Evolutionary conservation across 2,888 invertebrate genomes (phyloP).

Genomic region (Caenorhabditis macrosperma): DNA sequence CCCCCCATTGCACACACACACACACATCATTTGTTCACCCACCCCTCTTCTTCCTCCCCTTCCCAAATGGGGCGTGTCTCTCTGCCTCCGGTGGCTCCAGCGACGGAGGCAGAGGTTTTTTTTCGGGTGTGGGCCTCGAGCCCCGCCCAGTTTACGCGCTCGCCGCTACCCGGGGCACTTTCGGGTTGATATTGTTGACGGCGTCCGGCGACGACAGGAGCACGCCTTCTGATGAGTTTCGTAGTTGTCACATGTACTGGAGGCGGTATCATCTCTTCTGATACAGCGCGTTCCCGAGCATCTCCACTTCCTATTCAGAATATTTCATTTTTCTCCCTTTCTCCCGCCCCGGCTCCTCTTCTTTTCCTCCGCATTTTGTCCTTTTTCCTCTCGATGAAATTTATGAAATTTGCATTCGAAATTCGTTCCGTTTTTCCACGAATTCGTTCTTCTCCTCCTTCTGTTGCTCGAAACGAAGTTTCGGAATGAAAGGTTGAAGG

Average conservation of each 20-base stretch:
- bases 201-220: conserved; percentile 4
- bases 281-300: background rate
- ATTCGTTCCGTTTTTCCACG: conserved; percentile 10
- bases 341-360: background rate
- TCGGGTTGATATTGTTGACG: conserved; percentile 10
- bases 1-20: background rate
- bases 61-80: conserved; percentile 34
- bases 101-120: too few relatives aligned
- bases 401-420: conserved; percentile 30
- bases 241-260: too few relatives aligned
- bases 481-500: background rate
- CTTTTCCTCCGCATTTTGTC: conserved; percentile 3
- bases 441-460: background rate
- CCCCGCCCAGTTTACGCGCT: conserved; percentile 32
- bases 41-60: background rate
- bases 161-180: conserved; percentile 14
- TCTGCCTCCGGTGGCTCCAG: conserved; percentile 1
- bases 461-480: background rate
- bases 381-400: background rate
- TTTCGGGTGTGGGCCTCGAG: conserved; percentile 10
- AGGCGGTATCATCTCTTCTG: background rate
- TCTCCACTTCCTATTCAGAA: conserved; percentile 7
- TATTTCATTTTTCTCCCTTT: conserved; percentile 3
- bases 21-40: conserved; percentile 1
- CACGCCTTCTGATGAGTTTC: too few relatives aligned